Base-by-base conservation (phyloP, 2,888 invertebrate genomes). In the Drosophila eohydei region DNA sequence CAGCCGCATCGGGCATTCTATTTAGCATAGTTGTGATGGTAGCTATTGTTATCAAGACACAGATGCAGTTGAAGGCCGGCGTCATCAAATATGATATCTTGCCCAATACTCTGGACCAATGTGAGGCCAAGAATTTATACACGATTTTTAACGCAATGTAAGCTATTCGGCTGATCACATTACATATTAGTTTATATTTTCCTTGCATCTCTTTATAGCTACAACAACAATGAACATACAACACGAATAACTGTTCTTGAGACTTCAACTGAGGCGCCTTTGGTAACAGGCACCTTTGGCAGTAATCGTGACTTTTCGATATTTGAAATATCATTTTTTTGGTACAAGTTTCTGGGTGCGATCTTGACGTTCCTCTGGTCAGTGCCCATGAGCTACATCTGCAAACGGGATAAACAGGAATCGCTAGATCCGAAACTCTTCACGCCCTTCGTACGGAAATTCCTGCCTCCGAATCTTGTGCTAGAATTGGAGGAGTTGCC, bases 321-420 rank as follows among this genome's bases (percentile, higher is more conserved):
- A 14, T 95, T 94, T 83, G 93, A 94, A 16, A 90, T 95, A 44
- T 94, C 95, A 0, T 95, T 95, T 88, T 94, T 94, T 89, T 95
- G 94, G 93, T 95, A 95, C 86, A 93, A 94, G n/a, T 75, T 93
- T 0, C 82, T 94, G 7, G 95, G 95, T 0, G 92, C 93, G 30
- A 8, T 92, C 0, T 86, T 94, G 0, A 93, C 94, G 0, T 92
- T 95, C 58, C 73, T 94, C 0, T 90, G 94, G 26, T 94, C 94
- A 0, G 84, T 94, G 28, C 85, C 94, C 2, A 93, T 94, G 69
- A 95, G 95, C 76, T 94, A 94, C 69, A 55, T 94, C 6, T 93
- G 93, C 8, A 93, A 93, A 4, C 70, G 73, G 2, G 79, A 90
- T 30, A 69, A 87, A 30, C 54, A 81, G 7, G 83, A 88, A 7